Evolutionary conservation across 2,888 invertebrate genomes (phyloP).

Genomic region (Cheilosia scutellata): DNA sequence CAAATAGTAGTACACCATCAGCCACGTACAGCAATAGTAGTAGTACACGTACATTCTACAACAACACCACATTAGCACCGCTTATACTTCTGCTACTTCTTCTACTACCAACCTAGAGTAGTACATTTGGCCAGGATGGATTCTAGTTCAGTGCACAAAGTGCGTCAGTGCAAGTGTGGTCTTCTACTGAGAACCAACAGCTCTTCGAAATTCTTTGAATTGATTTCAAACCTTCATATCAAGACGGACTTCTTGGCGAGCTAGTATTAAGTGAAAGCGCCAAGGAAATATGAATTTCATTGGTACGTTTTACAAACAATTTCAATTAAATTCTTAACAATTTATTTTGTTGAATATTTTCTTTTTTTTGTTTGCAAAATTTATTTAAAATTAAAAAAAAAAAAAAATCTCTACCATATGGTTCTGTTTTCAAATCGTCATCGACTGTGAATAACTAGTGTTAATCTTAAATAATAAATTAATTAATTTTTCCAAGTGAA

Average conservation of each 20-base stretch:
- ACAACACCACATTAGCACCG: constrained; percentile 59
- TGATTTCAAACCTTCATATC: constrained; percentile 75
- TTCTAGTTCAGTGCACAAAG: constrained; percentile 81
- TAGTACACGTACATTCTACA: constrained; percentile 68
- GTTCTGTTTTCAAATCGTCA: constrained; percentile 25
- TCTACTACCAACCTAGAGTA: constrained; percentile 65
- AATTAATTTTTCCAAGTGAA: constrained; percentile 6
- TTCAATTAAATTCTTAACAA: constrained; percentile 16
- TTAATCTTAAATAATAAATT: constrained; percentile 25
- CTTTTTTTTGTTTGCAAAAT: constrained; percentile 10
- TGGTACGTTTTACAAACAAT: constrained; percentile 80
- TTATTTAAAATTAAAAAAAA: constrained; percentile 19
- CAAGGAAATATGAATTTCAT: constrained; percentile 85
- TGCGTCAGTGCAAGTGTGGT: constrained; percentile 82
- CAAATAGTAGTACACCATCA: constrained; percentile 65
- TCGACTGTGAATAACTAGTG: background rate
- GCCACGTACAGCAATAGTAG: constrained; percentile 65
- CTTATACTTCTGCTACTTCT: constrained; percentile 44
- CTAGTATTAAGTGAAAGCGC: constrained; percentile 84
- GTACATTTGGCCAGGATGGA: constrained; percentile 78
- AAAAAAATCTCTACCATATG: constrained; percentile 57
- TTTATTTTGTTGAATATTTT: constrained; percentile 14
- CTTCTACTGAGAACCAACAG: constrained; percentile 76
- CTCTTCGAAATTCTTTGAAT: constrained; percentile 69
- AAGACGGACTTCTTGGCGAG: constrained; percentile 83